Base-by-base conservation (phyloP, 2,888 invertebrate genomes). In the Stegophylla sp. region DNA sequence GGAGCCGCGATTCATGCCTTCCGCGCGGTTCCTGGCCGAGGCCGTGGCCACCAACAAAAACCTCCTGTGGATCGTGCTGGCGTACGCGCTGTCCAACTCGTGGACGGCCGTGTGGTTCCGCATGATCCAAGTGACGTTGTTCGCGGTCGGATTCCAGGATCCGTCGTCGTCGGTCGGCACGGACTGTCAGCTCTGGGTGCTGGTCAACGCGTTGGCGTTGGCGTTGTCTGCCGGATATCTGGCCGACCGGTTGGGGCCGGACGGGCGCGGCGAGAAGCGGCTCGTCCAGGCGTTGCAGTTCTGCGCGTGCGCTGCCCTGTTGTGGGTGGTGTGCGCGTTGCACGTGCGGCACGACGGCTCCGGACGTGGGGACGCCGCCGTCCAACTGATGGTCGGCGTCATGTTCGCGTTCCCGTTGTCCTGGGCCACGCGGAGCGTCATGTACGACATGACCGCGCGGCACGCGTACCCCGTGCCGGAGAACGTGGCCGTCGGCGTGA, bases 381-480 rank as follows among this genome's bases (percentile, higher is more conserved):
- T 5, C 17, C 7, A 17, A 1, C 13, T 66, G 23, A 20, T 76
- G 0, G 0, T 26, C 3, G 26, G 53, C 17, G 53, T 66, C n/a
- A n/a, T 76, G 51, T 41, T 26, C 26, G 75, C 75, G 43, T 66
- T 76, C 26, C 75, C 75, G 53, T 66, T 76, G n/a, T 53, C 51
- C n/a, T 76, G 75, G 75, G 7, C 75, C 23, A 23, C 66, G 1
- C 41, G 53, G 13, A 43, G 64, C 9, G 9, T 76, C n/a, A 41
- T 66, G 0, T 43, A 13, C 13, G 53, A 76, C 10, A 13, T 76
- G n/a, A 26, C 43, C n/a, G 53, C 66, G 4, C 53, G 66, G 13
- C 5, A 53, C 26, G 66, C 75, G 0, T n/a, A 76, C 12, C 75
- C 75, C 2, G n/a, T 76, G 0, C 75, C 75, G 12, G 64, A 43